Conservation (phyloP, 2,797 vertebrate genomes). For the Carcharodon carcharias region DNA sequence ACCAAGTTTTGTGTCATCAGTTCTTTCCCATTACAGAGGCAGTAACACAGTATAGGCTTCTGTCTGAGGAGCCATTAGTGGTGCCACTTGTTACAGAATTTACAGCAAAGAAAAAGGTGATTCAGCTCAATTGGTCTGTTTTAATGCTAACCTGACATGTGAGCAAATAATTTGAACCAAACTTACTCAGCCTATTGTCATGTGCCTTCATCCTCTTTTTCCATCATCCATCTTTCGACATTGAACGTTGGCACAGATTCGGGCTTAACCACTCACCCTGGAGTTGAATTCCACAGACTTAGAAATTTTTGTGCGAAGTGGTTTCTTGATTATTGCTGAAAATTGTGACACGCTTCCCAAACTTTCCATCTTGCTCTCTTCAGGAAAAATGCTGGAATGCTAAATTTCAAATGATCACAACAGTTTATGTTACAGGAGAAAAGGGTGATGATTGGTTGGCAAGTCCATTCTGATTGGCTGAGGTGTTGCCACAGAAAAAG, state of each 20-base stretch:
- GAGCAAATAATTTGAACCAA: background rate
- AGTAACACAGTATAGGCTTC: background rate
- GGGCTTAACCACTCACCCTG: background rate
- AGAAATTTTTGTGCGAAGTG: too few species aligned
- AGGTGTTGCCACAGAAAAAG: too few species aligned
- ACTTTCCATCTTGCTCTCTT: too few species aligned
- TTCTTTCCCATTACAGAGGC: background rate
- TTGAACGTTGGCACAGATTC: background rate
- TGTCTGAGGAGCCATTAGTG: background rate
- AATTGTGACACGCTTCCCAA: too few species aligned
- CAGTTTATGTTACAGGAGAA: too few species aligned
- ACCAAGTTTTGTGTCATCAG: too few species aligned
- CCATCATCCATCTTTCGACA: background rate
- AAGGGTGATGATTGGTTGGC: too few species aligned
- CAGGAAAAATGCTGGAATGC: too few species aligned
- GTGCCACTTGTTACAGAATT: background rate
- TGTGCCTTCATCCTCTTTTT: background rate
- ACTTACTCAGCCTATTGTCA: background rate
- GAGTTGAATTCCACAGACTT: background rate
- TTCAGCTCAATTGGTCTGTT: background rate
- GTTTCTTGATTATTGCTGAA: background rate
- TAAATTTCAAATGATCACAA: too few species aligned
- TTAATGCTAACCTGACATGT: background rate
- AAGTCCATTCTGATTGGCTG: too few species aligned
- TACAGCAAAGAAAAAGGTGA: background rate